These are phyloP conservation scores for Jaculus jaculus DNA, from an alignment of 2,113 vertebrate species.

Conservation along the genomic window DNA sequence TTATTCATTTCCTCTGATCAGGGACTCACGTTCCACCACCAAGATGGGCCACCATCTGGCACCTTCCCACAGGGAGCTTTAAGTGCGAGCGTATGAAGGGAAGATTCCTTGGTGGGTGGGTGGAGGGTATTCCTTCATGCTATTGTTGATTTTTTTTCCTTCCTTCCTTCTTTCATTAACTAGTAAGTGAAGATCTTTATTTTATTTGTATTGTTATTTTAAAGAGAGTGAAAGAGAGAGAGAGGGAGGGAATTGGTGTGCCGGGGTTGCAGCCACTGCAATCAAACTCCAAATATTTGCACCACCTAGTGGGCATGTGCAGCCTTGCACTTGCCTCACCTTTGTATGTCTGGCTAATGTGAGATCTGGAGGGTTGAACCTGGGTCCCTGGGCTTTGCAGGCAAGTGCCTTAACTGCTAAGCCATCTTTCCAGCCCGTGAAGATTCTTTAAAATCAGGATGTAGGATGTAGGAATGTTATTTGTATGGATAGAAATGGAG, in stretches of 20 bases:
- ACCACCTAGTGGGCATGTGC: too few relatives aligned
- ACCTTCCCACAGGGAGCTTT: neutral
- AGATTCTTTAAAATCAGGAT: neutral
- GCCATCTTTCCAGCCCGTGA: too few relatives aligned
- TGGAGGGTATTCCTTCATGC: neutral
- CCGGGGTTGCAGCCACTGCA: too few relatives aligned
- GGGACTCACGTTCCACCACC: neutral
- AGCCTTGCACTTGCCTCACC: too few relatives aligned
- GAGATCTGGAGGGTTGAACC: too few relatives aligned
- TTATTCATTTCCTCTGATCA: constrained; percentile 19
- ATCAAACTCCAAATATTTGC: too few relatives aligned
- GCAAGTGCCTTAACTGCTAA: too few relatives aligned
- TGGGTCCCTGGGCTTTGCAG: too few relatives aligned
- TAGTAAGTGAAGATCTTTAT: neutral
- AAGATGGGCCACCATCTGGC: constrained; percentile 34
- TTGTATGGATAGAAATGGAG: neutral
- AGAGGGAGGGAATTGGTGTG: too few relatives aligned
- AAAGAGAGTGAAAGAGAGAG: too few relatives aligned
- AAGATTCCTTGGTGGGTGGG: fast-evolving
- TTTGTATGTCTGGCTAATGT: too few relatives aligned
- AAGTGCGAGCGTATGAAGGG: neutral
- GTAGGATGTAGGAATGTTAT: neutral
- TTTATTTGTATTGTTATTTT: too few relatives aligned
- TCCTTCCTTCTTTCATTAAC: neutral
- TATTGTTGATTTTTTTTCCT: neutral